Conservation (phyloP, 2,113 vertebrate species). For the Protobothrops flavoviridis region DNA sequence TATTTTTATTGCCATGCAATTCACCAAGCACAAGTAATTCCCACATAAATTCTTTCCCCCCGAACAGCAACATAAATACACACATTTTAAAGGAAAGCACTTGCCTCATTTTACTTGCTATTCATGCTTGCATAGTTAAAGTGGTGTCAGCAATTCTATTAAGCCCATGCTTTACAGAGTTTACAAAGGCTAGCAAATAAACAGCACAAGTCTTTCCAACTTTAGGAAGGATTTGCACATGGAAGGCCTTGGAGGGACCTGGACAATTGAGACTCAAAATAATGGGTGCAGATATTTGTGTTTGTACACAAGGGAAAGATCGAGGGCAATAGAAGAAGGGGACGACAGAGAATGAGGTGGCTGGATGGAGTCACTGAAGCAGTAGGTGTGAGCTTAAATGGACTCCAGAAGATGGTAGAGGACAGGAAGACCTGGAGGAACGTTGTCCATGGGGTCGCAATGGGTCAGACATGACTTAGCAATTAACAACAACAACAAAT, state of each 20-base stretch:
- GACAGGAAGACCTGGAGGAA: no score
- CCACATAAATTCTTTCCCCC: constrained; percentile 51
- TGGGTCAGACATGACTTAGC: no score
- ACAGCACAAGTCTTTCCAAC: constrained; percentile 39
- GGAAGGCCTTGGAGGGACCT: constrained; percentile 48
- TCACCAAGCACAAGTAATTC: constrained; percentile 58
- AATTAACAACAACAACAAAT: background rate
- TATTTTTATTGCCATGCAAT: constrained; percentile 55
- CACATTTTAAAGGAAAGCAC: constrained; percentile 54
- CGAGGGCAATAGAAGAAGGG: no score
- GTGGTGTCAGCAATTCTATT: constrained; percentile 57
- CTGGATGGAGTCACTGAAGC: no score
- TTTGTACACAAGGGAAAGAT: no score
- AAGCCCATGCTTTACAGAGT: constrained; percentile 54
- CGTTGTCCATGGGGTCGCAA: no score
- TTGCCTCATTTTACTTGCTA: constrained; percentile 22
- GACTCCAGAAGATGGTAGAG: no score
- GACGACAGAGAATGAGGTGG: no score
- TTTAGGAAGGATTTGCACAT: constrained; percentile 43
- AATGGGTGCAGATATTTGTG: constrained; percentile 2
- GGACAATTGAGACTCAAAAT: constrained; percentile 50
- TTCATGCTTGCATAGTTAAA: constrained; percentile 53
- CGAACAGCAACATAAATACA: constrained; percentile 57
- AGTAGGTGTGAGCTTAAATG: no score
- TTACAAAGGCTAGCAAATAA: constrained; percentile 59